A percentile compares a stretch with the other conserved stretches of the same genome.
Conservation (phyloP, 2,797 vertebrate genomes). For the Gallinago nigripennis region DNA sequence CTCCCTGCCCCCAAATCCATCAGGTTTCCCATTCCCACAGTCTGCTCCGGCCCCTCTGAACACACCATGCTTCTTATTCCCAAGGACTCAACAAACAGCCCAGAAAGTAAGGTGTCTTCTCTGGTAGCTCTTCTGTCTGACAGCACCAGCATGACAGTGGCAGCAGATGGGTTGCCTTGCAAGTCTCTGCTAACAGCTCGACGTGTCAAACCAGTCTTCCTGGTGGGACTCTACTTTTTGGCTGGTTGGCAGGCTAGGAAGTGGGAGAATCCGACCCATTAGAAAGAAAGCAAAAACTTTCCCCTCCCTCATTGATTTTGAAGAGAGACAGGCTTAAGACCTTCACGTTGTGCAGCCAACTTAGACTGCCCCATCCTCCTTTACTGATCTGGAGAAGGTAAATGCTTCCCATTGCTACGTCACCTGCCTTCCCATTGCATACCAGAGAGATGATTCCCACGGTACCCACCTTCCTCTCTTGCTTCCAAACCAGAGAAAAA, state of each 20-base stretch:
- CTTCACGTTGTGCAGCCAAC: neutral
- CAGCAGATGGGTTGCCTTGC: neutral
- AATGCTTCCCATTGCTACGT: neutral
- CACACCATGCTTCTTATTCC: neutral
- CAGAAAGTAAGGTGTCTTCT: neutral
- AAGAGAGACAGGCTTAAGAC: neutral
- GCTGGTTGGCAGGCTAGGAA: neutral
- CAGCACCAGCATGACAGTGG: neutral
- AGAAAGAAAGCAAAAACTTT: neutral
- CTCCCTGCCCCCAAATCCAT: constrained; percentile 51
- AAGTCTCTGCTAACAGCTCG: neutral
- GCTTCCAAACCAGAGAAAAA: neutral
- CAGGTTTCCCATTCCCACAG: constrained; percentile 41
- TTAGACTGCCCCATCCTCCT: neutral
- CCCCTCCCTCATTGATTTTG: neutral
- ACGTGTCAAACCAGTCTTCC: neutral
- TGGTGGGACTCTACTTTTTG: neutral
- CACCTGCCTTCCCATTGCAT: neutral
- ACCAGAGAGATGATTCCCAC: neutral
- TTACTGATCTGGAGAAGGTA: neutral
- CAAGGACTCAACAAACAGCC: neutral
- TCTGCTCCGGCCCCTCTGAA: neutral
- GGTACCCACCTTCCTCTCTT: neutral
- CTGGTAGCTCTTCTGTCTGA: neutral
- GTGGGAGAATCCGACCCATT: neutral